A percentile compares a stretch with the other conserved stretches of the same genome.
Evolutionary conservation across 1,140 invertebrate species (phyloP).

Genomic region (Plectrocnemia conspersa): DNA sequence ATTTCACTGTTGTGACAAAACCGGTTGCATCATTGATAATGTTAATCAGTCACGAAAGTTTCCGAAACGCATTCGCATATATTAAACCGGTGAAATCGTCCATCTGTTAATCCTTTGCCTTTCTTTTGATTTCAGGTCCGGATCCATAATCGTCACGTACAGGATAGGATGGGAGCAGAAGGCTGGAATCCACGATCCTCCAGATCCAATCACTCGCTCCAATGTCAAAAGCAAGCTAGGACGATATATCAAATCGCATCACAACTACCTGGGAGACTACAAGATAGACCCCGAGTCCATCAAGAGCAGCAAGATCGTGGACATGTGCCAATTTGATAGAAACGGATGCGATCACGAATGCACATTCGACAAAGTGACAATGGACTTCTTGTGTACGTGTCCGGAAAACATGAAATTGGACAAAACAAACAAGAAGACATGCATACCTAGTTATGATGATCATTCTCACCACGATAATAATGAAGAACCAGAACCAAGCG

Average conservation of each 20-base stretch:
- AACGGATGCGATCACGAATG: slow-evolving; percentile 73
- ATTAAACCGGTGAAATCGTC: slow-evolving; percentile 6
- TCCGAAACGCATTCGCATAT: too few relatives aligned
- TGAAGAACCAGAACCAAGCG: slow-evolving; percentile 27
- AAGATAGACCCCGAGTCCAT: slow-evolving; percentile 50
- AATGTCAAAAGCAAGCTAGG: slow-evolving; percentile 48
- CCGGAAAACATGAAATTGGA: slow-evolving; percentile 52
- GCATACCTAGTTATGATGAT: slow-evolving; percentile 14
- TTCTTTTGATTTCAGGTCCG: slow-evolving; percentile 50
- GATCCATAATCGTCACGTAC: slow-evolving; percentile 60
- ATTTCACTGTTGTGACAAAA: slow-evolving; percentile 20
- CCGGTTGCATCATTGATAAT: slow-evolving; percentile 13
- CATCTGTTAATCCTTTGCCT: slow-evolving; percentile 7
- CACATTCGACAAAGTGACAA: slow-evolving; percentile 59
- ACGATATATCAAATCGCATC: slow-evolving; percentile 47
- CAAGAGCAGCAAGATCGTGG: slow-evolving; percentile 51
- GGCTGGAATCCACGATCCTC: slow-evolving; percentile 44
- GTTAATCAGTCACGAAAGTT: slow-evolving; percentile 22
- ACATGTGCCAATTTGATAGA: slow-evolving; percentile 71
- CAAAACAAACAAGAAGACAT: slow-evolving; percentile 17
- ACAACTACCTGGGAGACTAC: slow-evolving; percentile 53
- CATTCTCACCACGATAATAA: slow-evolving; percentile 38
- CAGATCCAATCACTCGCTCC: slow-evolving; percentile 51
- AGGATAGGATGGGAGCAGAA: slow-evolving; percentile 60
- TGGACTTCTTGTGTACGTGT: slow-evolving; percentile 68